Conservation (phyloP, 2,797 vertebrate genomes). For the Melopsittacus undulatus region DNA sequence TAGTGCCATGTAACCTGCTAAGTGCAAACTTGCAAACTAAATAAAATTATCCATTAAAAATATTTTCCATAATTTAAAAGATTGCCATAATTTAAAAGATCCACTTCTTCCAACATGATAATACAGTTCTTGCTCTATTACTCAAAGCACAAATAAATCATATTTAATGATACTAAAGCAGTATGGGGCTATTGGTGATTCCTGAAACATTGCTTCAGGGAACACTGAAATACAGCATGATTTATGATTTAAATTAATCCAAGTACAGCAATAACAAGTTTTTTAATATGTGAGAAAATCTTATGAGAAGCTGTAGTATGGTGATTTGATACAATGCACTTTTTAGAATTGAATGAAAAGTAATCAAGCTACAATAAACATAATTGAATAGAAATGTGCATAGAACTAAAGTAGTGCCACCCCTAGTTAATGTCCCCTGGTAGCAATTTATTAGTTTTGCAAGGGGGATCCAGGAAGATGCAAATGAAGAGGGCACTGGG, state of each 20-base stretch:
- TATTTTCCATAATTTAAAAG: background rate
- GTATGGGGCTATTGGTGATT: background rate
- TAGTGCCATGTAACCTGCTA: background rate
- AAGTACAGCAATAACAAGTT: conserved; percentile 58
- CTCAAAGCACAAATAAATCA: background rate
- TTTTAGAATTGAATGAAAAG: conserved; percentile 69
- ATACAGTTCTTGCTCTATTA: background rate
- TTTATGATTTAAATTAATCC: conserved; percentile 66
- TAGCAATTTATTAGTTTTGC: conserved; percentile 46
- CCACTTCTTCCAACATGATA: background rate
- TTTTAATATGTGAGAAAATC: conserved; percentile 72
- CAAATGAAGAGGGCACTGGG: conserved; percentile 2
- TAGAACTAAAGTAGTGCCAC: conserved; percentile 38
- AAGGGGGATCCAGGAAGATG: conserved; percentile 20
- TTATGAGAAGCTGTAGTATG: conserved; percentile 44
- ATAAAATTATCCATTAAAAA: background rate
- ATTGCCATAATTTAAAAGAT: too few relatives aligned
- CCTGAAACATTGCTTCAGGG: conserved; percentile 35
- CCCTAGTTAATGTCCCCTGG: conserved; percentile 12
- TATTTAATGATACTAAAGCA: conserved; percentile 35
- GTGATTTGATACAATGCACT: conserved; percentile 65
- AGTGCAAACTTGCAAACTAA: background rate
- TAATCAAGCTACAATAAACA: conserved; percentile 69
- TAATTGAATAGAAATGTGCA: conserved; percentile 9
- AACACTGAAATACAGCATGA: conserved; percentile 57